Conservation (phyloP, 2,113 vertebrate species). For the Ceyx melanurus region DNA sequence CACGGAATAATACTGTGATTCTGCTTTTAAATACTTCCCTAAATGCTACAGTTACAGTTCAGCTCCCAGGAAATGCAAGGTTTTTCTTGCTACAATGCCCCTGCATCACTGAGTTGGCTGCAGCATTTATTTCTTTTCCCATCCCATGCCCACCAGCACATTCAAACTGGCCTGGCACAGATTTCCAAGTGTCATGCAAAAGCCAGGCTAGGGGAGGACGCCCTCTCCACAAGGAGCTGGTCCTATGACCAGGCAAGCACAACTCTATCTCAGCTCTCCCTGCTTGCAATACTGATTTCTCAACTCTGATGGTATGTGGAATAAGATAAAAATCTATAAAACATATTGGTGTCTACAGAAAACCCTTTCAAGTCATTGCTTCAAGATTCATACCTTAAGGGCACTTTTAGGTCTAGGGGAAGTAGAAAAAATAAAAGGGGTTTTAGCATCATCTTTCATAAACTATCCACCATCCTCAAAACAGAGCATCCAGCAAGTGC, state of each 20-base stretch:
- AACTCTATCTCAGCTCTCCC: neutral
- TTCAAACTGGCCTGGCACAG: neutral
- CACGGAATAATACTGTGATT: neutral
- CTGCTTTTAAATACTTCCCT: neutral
- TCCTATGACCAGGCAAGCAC: neutral
- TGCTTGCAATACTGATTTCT: neutral
- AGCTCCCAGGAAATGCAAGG: neutral
- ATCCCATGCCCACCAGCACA: neutral
- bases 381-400: neutral
- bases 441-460: neutral
- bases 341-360: neutral
- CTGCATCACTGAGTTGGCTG: neutral
- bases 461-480: neutral
- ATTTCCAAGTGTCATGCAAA: neutral
- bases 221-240: neutral
- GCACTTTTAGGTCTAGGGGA: neutral
- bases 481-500: accelerated
- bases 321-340: neutral
- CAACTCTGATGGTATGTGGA: neutral
- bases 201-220: neutral
- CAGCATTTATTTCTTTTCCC: neutral
- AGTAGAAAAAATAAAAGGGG: accelerated
- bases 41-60: neutral
- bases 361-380: neutral
- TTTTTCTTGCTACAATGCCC: neutral